Percentiles rank a stretch among this genome's conserved stretches.
These are phyloP conservation scores for Archegozetes longisetosus DNA, from an alignment of 1,140 invertebrate genomes.

Conservation along the genomic window DNA sequence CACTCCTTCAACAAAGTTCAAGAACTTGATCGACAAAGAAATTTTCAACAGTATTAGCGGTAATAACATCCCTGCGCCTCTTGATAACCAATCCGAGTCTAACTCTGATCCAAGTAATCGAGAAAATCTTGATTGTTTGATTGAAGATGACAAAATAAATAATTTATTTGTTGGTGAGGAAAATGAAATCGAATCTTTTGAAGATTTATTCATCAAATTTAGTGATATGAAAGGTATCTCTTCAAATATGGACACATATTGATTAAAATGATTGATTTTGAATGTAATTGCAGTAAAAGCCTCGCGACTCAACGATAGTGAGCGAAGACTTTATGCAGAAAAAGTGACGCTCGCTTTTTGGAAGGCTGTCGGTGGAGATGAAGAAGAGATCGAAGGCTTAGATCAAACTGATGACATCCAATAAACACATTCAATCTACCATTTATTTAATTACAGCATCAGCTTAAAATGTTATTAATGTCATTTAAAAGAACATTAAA, in stretches of 20 bases:
- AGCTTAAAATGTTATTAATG: too few species aligned
- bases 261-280: background rate
- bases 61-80: too few species aligned
- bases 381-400: slow-evolving; percentile 43
- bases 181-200: slow-evolving; percentile 35
- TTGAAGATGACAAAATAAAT: background rate
- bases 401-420: background rate
- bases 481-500: background rate
- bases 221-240: slow-evolving; percentile 38
- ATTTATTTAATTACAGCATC: background rate
- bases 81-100: too few species aligned
- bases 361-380: slow-evolving; percentile 55
- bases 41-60: background rate
- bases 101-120: too few species aligned
- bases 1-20: slow-evolving; percentile 8
- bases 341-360: slow-evolving; percentile 54
- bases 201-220: slow-evolving; percentile 43
- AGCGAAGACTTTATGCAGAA: slow-evolving; percentile 53
- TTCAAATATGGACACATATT: background rate
- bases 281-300: slow-evolving; percentile 36
- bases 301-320: slow-evolving; percentile 38
- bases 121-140: background rate
- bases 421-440: background rate
- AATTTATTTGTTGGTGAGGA: slow-evolving; percentile 18
- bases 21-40: slow-evolving; percentile 10